Conservation (phyloP, 2,888 invertebrate species). For the Magallana nippona region DNA sequence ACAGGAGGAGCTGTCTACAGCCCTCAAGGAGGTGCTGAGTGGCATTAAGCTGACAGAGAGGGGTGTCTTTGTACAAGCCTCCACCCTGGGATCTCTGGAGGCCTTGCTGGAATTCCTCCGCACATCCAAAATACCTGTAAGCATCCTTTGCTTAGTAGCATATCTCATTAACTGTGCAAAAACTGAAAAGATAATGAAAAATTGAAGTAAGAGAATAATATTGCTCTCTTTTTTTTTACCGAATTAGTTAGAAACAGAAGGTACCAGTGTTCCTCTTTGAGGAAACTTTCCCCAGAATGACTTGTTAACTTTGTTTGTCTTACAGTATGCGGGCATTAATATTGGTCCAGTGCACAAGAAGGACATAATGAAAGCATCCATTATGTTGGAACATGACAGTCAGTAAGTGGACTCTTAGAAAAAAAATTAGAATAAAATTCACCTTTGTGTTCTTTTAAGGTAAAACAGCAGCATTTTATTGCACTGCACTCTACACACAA, state of each 20-base stretch:
- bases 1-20: constrained; percentile 91
- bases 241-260: too few species aligned
- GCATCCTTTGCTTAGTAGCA: constrained; percentile 49
- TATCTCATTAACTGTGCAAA: too few species aligned
- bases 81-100: constrained; percentile 98
- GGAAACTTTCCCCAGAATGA: not conserved
- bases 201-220: too few species aligned
- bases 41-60: constrained; percentile 88
- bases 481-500: not conserved
- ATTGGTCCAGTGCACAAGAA: constrained; percentile 99
- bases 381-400: constrained; percentile 97
- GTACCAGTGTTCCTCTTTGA: not conserved
- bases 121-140: constrained; percentile 79
- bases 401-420: constrained; percentile 71
- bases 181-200: too few species aligned
- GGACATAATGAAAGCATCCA: constrained; percentile 99
- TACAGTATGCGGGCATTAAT: constrained; percentile 97
- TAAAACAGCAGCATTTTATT: constrained; percentile 16
- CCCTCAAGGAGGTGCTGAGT: constrained; percentile 92
- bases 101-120: constrained; percentile 85
- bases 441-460: not conserved
- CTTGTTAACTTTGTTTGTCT: constrained; percentile 69
- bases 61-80: constrained; percentile 99
- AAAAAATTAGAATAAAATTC: not conserved
- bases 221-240: too few species aligned